phyloP scores from a whole-genome alignment of 2,888 invertebrate genomes.

The Rotaria macrura region DNA sequence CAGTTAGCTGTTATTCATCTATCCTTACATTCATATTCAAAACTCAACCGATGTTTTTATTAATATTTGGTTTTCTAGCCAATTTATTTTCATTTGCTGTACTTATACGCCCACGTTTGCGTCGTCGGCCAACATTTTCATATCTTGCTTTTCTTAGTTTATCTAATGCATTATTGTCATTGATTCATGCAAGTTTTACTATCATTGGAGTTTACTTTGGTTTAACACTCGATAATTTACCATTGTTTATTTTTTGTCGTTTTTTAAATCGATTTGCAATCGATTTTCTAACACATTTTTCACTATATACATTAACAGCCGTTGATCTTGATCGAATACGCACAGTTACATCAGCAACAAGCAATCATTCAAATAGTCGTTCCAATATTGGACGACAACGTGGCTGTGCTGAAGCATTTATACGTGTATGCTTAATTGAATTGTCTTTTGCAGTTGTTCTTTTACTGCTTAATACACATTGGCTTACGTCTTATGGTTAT shows the following conservation, averaged over 20 bases:
- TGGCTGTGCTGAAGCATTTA: background rate
- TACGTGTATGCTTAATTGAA: background rate
- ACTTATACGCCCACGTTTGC: constrained; percentile 39
- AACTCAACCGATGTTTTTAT: background rate
- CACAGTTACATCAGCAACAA: background rate
- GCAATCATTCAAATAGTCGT: background rate
- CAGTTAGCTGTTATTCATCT: background rate
- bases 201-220: background rate
- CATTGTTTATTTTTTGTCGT: background rate
- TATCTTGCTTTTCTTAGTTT: constrained; percentile 40
- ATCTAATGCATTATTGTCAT: background rate
- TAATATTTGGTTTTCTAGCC: background rate
- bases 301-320: background rate
- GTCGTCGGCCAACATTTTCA: constrained; percentile 47
- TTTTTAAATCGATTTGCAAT: background rate
- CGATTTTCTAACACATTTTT: background rate
- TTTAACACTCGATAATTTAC: background rate
- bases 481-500: background rate
- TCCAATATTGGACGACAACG: background rate
- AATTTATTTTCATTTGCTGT: background rate
- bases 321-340: background rate
- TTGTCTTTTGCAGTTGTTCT: background rate
- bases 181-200: background rate
- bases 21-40: background rate
- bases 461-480: background rate